Conservation (phyloP, 2,113 vertebrate species). For the Monopterus albus region DNA sequence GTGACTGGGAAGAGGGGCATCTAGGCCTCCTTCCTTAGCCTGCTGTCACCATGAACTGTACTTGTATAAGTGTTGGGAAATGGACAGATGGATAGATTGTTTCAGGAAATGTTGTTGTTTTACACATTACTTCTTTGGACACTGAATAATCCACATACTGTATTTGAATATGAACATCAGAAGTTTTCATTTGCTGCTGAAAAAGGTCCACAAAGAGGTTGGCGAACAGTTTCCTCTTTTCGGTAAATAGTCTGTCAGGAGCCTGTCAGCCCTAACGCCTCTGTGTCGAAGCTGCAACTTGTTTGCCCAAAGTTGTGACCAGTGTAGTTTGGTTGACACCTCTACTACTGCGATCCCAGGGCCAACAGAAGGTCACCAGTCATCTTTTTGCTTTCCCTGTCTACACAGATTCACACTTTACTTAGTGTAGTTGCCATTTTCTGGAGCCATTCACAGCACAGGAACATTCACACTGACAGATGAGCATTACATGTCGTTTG, state of each 20-base stretch:
- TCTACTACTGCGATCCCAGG: neutral
- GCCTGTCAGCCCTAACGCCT: neutral
- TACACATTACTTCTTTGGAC: too few species aligned
- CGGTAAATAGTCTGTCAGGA: neutral
- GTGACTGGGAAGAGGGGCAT: too few species aligned
- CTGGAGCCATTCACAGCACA: slow-evolving; percentile 10
- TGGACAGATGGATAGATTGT: too few species aligned
- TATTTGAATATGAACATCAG: too few species aligned
- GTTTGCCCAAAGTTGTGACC: slow-evolving; percentile 20
- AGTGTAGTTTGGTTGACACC: slow-evolving; percentile 26
- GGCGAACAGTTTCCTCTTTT: neutral
- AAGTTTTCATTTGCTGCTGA: neutral
- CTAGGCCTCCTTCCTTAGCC: too few species aligned
- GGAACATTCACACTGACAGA: slow-evolving; percentile 15
- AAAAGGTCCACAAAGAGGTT: too few species aligned
- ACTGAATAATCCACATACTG: too few species aligned
- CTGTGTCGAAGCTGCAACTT: neutral
- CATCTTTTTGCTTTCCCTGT: slow-evolving; percentile 13
- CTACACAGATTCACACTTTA: slow-evolving; percentile 40
- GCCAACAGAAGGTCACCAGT: neutral
- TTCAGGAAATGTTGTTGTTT: too few species aligned
- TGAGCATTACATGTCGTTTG: neutral
- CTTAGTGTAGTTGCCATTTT: slow-evolving; percentile 9
- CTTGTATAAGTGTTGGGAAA: too few species aligned
- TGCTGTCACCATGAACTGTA: too few species aligned